Base-by-base conservation (phyloP, 2,888 invertebrate genomes). In the Oxytorus armatus region DNA sequence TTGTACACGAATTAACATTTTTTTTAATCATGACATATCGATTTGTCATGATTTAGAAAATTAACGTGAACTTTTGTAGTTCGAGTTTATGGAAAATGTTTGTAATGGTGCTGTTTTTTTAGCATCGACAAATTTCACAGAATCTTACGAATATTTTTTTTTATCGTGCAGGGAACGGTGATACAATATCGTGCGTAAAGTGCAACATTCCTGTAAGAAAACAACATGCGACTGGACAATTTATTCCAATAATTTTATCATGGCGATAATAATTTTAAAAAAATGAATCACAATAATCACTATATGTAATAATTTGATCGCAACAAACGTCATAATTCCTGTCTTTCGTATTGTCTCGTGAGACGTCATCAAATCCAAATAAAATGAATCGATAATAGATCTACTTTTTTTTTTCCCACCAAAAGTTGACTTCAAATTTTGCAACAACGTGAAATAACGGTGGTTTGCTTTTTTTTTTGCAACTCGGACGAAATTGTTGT, bases 151-250 rank as follows among this genome's bases (percentile, higher is more conserved):
- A 29, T 2, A 29, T 23, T 49, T 49, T 66, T 65, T 39, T 36
- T 36, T 16, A 53, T 11, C 25, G 39, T 68, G 76, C 70, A 72
- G 42, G 51, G 39, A 16, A 69, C 73, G 66, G 57, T 66, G 70
- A 74, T 23, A 63, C 11, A 82, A 68, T 53, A 65, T 77, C 79
- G 72, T 79, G 81, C 76, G 66, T 75, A 18, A 39, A 63, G 79
- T 82, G 77, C 79, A 51, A 70, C 72, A 79, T 82, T 82, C 76
- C 76, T 76, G 70, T 63, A 18, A 53, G 76, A 16, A 57, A 55
- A 70, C 61, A 44, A 33, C 81, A 79, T 82, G 79, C 82, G 42
- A 69, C 18, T 55, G 23, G 10, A 74, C 57, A 39, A 57, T 69
- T 49, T 8, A 63, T 78, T 47, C 21, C 25, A 29, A 44, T 1